Evolutionary conservation across 2,797 vertebrate genomes (phyloP).

Genomic region (Hemibagrus guttatus): DNA sequence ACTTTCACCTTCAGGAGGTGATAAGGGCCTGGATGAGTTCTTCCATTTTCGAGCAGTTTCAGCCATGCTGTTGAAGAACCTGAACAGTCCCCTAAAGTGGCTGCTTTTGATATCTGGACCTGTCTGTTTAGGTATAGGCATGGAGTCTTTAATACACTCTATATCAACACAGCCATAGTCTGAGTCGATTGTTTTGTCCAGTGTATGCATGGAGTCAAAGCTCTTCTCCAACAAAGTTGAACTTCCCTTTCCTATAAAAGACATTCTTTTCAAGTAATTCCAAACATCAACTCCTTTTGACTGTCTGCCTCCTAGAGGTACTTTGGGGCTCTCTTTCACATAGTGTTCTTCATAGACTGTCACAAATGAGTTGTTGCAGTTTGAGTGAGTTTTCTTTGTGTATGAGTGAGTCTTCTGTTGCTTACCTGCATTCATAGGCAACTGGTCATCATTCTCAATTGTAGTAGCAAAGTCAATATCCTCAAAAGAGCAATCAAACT

Average conservation of each 20-base stretch:
- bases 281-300: constrained; percentile 83
- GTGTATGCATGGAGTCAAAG: constrained; percentile 77
- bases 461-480: constrained; percentile 76
- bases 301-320: constrained; percentile 68
- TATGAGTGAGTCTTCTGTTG: constrained; percentile 68
- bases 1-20: constrained; percentile 77
- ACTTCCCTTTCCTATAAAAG: constrained; percentile 77
- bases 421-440: constrained; percentile 45
- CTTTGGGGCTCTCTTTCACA: constrained; percentile 68
- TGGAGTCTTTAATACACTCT: constrained; percentile 75
- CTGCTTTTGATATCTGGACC: constrained; percentile 71
- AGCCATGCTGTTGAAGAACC: constrained; percentile 86
- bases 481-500: constrained; percentile 86
- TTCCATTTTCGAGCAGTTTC: constrained; percentile 84
- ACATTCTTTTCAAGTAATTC: constrained; percentile 88
- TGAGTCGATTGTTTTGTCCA: constrained; percentile 77
- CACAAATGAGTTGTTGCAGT: constrained; percentile 69
- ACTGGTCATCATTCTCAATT: constrained; percentile 63
- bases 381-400: constrained; percentile 70
- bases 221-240: constrained; percentile 77
- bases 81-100: constrained; percentile 82
- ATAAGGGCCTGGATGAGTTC: constrained; percentile 79
- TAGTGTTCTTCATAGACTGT: constrained; percentile 67
- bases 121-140: constrained; percentile 66
- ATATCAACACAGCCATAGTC: constrained; percentile 74